Evolutionary conservation across 2,888 invertebrate species (phyloP).

Genomic region (Ochropacha duplaris): DNA sequence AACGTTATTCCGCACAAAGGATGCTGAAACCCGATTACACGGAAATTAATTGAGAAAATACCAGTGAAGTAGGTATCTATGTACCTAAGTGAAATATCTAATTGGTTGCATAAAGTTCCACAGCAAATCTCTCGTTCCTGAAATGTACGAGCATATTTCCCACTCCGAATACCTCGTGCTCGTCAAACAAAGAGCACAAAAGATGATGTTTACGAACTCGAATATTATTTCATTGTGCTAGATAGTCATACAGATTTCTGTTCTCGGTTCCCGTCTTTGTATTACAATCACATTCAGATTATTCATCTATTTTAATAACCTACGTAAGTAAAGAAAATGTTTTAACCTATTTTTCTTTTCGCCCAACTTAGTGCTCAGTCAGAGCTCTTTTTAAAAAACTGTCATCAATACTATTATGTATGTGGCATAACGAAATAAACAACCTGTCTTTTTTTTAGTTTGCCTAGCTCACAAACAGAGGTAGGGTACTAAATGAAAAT

Average conservation of each 20-base stretch:
- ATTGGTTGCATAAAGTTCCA: constrained; percentile 19
- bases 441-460: background rate
- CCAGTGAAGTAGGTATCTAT: constrained; percentile 19
- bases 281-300: background rate
- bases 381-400: background rate
- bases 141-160: background rate
- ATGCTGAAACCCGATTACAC: constrained; percentile 10
- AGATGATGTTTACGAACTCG: background rate
- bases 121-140: background rate
- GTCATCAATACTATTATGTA: background rate
- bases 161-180: background rate
- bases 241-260: background rate
- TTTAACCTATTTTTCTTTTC: background rate
- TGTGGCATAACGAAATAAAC: background rate
- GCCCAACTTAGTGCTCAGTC: background rate
- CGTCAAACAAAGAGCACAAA: background rate
- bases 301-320: background rate
- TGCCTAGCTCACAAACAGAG: no score
- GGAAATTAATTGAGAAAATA: constrained; percentile 43
- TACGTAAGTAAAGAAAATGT: background rate
- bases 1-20: constrained; percentile 16
- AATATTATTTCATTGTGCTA: background rate
- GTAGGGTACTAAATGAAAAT: background rate
- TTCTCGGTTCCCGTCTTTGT: background rate
- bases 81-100: constrained; percentile 18